A percentile compares a stretch with the other conserved stretches of the same genome.
These are phyloP conservation scores for Chionis minor DNA, from an alignment of 2,113 vertebrate species.

Conservation along the genomic window DNA sequence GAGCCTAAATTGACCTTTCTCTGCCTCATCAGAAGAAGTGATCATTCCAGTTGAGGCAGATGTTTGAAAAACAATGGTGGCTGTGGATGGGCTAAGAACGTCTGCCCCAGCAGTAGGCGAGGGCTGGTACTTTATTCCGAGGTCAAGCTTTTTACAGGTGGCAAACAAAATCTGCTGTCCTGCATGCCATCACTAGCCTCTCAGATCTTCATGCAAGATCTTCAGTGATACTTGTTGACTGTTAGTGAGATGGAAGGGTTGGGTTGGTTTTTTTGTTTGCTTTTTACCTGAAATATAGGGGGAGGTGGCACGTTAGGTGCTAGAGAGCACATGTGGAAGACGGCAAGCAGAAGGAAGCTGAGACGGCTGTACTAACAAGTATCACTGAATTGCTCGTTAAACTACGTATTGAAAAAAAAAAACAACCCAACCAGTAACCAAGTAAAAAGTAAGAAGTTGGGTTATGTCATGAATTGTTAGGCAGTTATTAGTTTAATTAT, in stretches of 20 bases:
- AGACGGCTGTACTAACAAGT: neutral
- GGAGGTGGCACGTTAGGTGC: neutral
- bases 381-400: neutral
- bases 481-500: conserved; percentile 13
- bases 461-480: neutral
- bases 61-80: neutral
- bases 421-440: neutral
- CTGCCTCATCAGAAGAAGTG: neutral
- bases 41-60: neutral
- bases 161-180: neutral
- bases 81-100: neutral
- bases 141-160: neutral
- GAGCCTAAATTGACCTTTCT: neutral
- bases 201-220: neutral
- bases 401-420: neutral
- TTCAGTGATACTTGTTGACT: neutral
- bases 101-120: neutral
- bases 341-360: neutral
- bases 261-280: neutral
- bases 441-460: neutral
- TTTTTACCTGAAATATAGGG: neutral
- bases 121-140: neutral
- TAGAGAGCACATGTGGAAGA: neutral
- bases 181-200: neutral
- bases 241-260: neutral